Percentiles rank a stretch among this genome's conserved stretches.
Evolutionary conservation across 2,113 vertebrate species (phyloP).

Genomic region (Apaloderma vittatum): DNA sequence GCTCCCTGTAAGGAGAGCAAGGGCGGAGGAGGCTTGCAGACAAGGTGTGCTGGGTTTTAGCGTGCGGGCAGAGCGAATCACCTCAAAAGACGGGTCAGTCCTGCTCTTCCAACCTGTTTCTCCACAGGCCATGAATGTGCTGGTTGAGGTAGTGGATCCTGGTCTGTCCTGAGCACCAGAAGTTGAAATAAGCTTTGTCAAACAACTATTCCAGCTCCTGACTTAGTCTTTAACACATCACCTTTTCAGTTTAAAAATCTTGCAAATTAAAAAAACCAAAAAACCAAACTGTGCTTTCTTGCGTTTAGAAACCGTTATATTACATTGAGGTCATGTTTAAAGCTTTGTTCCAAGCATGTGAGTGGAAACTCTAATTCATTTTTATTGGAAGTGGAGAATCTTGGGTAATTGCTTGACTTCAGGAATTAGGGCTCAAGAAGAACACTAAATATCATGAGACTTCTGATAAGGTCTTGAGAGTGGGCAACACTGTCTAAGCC

Average conservation of each 20-base stretch:
- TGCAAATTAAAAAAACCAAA: neutral
- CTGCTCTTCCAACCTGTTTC: neutral
- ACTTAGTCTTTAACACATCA: neutral
- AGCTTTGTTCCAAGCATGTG: neutral
- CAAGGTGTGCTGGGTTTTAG: neutral
- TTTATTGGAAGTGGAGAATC: neutral
- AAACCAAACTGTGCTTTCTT: neutral
- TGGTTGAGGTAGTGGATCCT: neutral
- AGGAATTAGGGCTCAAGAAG: slow-evolving; percentile 22
- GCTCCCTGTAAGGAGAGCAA: neutral
- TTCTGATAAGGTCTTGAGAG: slow-evolving; percentile 41
- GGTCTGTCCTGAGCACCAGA: neutral
- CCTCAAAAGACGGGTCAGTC: neutral
- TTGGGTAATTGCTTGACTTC: slow-evolving; percentile 9
- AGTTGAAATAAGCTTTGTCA: neutral
- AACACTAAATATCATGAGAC: neutral
- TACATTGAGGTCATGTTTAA: neutral
- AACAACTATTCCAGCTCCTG: neutral
- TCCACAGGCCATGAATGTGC: neutral
- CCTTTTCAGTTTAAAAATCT: neutral
- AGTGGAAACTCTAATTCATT: neutral
- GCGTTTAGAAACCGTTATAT: neutral
- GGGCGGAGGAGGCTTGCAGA: neutral
- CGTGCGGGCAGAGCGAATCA: neutral
- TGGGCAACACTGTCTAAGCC: neutral